Percentiles rank a stretch among this genome's conserved stretches.
phyloP scores from a whole-genome alignment of 2,113 vertebrate genomes.

The Pycnonotus jocosus region DNA sequence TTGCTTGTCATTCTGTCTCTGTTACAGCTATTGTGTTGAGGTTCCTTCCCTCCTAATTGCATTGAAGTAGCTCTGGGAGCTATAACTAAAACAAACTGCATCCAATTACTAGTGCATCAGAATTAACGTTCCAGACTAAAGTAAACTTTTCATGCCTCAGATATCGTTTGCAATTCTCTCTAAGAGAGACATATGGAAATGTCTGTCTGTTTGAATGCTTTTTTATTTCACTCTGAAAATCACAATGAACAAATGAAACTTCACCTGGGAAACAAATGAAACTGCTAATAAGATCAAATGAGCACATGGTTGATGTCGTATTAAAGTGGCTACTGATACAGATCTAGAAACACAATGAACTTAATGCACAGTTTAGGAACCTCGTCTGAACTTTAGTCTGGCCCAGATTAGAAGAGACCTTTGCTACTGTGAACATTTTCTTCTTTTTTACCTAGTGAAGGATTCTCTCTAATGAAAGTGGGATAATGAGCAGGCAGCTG shows the following conservation, averaged over 20 bases:
- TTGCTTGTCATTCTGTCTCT: not conserved
- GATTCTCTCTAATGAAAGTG: not conserved
- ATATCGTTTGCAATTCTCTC: not conserved
- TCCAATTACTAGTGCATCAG: not conserved
- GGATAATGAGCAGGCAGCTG: not conserved
- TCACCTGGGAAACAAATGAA: not conserved
- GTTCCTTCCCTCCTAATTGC: not conserved
- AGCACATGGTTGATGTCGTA: rapidly evolving
- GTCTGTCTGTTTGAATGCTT: not conserved
- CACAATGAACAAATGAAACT: not conserved
- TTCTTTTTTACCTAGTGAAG: not conserved
- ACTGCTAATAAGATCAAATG: not conserved
- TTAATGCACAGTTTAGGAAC: not conserved
- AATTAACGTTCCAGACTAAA: not conserved
- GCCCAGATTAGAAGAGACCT: not conserved
- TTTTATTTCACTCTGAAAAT: not conserved
- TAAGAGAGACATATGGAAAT: not conserved
- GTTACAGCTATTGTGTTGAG: not conserved
- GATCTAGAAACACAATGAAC: not conserved
- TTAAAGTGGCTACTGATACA: not conserved
- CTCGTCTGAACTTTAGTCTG: not conserved
- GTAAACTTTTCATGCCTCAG: not conserved
- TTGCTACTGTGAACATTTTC: not conserved
- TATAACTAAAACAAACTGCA: not conserved
- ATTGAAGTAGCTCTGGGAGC: not conserved